These are phyloP conservation scores for Diploscapter pachys DNA, from an alignment of 1,140 invertebrate genomes.

Conservation along the genomic window DNA sequence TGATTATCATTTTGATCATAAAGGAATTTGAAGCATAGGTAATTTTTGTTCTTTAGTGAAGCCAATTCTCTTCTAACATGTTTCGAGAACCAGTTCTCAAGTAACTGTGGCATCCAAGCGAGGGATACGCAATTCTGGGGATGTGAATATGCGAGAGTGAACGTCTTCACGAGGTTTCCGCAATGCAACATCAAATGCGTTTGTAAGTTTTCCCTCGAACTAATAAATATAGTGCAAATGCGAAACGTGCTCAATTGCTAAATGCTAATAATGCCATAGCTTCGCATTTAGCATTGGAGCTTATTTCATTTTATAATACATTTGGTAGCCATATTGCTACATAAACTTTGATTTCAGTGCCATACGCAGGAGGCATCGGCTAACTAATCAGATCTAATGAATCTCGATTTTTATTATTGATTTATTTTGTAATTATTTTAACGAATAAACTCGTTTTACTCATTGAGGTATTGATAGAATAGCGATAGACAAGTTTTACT, in stretches of 20 bases:
- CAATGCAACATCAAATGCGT: constrained; percentile 29
- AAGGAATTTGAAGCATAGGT: not conserved
- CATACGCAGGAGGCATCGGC: constrained; percentile 26
- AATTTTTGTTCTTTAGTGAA: constrained; percentile 5
- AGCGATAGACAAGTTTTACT: too few relatives aligned
- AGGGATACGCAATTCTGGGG: constrained; percentile 35
- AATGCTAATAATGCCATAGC: too few relatives aligned
- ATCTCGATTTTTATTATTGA: too few relatives aligned
- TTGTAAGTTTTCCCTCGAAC: constrained; percentile 20
- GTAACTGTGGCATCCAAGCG: constrained; percentile 21
- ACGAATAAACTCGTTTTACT: constrained; percentile 13
- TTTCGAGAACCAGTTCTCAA: constrained; percentile 22
- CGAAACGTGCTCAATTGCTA: too few relatives aligned
- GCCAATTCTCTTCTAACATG: constrained; percentile 21
- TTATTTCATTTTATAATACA: too few relatives aligned
- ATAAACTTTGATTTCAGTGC: constrained; percentile 13
- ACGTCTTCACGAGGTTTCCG: constrained; percentile 39
- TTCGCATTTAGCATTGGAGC: too few relatives aligned
- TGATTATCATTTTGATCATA: too few relatives aligned
- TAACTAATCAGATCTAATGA: not conserved
- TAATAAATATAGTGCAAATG: too few relatives aligned
- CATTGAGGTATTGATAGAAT: not conserved
- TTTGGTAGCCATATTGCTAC: not conserved
- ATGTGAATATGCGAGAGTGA: constrained; percentile 37
- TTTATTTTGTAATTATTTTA: not conserved